Evolutionary conservation across 2,888 invertebrate species (phyloP).

Genomic region (Xanthia togata): DNA sequence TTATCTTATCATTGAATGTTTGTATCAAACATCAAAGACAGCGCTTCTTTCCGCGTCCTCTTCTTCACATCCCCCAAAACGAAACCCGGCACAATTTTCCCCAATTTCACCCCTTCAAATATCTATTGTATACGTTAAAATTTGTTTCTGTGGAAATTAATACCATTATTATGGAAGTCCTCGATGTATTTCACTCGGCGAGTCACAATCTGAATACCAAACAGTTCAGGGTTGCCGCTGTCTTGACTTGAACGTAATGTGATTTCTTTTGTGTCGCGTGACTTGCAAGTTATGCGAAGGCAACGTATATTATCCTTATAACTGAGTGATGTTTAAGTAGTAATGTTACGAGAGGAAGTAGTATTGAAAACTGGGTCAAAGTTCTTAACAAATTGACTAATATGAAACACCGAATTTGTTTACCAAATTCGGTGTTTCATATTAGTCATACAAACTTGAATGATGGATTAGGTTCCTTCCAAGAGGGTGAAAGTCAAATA

Average conservation of each 20-base stretch:
- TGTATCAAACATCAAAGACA: neutral
- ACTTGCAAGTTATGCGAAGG: slow-evolving; percentile 56
- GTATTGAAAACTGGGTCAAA: slow-evolving; percentile 12
- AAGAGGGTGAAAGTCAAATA: slow-evolving; percentile 32
- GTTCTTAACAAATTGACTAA: neutral
- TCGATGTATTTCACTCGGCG: slow-evolving; percentile 48
- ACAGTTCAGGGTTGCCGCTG: slow-evolving; percentile 46
- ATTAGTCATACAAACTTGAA: slow-evolving; percentile 16
- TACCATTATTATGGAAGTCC: slow-evolving; percentile 54
- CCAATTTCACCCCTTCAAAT: slow-evolving; percentile 15
- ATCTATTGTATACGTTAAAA: slow-evolving; percentile 8
- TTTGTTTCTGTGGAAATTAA: slow-evolving; percentile 23
- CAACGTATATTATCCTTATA: slow-evolving; percentile 55
- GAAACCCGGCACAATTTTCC: slow-evolving; percentile 1
- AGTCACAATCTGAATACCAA: slow-evolving; percentile 56
- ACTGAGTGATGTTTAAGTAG: slow-evolving; percentile 25
- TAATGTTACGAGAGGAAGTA: neutral
- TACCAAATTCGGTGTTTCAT: too few relatives aligned
- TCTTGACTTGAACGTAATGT: slow-evolving; percentile 58
- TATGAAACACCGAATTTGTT: too few relatives aligned
- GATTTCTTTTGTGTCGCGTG: slow-evolving; percentile 60
- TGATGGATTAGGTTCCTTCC: neutral
- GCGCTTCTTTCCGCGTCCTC: neutral
- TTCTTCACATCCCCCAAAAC: neutral
- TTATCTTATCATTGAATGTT: neutral